These are phyloP conservation scores for Dicentrarchus labrax DNA, from an alignment of 2,113 vertebrate genomes.

Conservation along the genomic window DNA sequence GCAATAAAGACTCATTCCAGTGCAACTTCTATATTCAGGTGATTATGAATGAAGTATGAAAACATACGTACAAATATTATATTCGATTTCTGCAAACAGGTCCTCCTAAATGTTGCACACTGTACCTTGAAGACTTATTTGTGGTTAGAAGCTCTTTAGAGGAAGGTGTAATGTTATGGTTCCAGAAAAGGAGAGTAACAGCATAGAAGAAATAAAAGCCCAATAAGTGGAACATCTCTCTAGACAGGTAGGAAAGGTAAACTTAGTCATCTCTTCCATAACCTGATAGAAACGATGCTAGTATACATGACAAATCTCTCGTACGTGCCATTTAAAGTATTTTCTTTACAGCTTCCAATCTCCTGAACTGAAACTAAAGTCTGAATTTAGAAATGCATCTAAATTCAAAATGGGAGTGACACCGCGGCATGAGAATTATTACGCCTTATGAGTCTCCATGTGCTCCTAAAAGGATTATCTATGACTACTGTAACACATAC, in stretches of 20 bases:
- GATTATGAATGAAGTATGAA: no score
- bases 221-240: background rate
- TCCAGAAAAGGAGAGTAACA: background rate
- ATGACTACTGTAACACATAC: conserved; percentile 33
- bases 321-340: background rate
- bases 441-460: background rate
- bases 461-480: conserved; percentile 52
- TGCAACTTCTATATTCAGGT: no score
- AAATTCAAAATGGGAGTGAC: conserved; percentile 20
- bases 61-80: no score
- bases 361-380: background rate
- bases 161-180: background rate
- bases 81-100: no score
- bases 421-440: conserved; percentile 14
- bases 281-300: background rate
- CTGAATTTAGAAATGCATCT: conserved; percentile 13
- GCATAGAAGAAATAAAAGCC: background rate
- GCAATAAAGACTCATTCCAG: no score
- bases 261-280: background rate
- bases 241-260: background rate
- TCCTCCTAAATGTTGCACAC: no score
- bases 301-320: background rate
- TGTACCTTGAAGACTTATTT: no score
- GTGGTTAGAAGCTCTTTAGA: background rate
- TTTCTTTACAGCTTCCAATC: background rate